Percentiles rank a stretch among this genome's conserved stretches.
These are phyloP conservation scores for Anaspis maculata DNA, from an alignment of 2,888 invertebrate genomes.

Conservation along the genomic window DNA sequence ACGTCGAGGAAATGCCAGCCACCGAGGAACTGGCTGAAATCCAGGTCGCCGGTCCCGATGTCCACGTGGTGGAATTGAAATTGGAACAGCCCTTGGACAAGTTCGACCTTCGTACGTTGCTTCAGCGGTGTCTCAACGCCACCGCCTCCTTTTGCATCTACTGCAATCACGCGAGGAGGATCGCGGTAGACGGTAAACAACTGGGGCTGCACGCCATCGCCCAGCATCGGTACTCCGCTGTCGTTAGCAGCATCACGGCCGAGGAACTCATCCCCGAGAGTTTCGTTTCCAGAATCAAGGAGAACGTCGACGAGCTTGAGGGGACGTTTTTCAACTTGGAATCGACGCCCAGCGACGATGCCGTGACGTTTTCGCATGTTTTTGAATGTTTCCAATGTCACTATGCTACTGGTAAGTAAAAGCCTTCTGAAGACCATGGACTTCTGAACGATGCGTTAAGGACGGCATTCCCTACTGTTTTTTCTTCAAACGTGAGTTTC, in stretches of 20 bases:
- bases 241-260: conserved; percentile 68
- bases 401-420: conserved; percentile 66
- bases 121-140: conserved; percentile 64
- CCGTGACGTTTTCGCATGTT: conserved; percentile 53
- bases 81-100: conserved; percentile 68
- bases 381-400: conserved; percentile 86
- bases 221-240: conserved; percentile 72
- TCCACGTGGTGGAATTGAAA: conserved; percentile 60
- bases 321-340: conserved; percentile 63
- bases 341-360: conserved; percentile 54
- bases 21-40: conserved; percentile 12
- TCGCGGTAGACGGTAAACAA: conserved; percentile 76
- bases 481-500: no score
- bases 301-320: conserved; percentile 53
- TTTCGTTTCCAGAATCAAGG: conserved; percentile 59
- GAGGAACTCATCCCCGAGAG: conserved; percentile 64
- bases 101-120: conserved; percentile 60
- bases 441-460: no score
- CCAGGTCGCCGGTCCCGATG: conserved; percentile 54
- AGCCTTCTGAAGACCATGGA: no score
- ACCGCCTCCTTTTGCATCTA: conserved; percentile 68
- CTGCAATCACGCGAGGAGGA: conserved; percentile 78
- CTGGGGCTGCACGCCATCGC: conserved; percentile 71
- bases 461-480: no score
- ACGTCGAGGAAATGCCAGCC: conserved; percentile 18